Evolutionary conservation across 2,888 invertebrate species (phyloP).

Genomic region (Hemistola chrysoprasaria): DNA sequence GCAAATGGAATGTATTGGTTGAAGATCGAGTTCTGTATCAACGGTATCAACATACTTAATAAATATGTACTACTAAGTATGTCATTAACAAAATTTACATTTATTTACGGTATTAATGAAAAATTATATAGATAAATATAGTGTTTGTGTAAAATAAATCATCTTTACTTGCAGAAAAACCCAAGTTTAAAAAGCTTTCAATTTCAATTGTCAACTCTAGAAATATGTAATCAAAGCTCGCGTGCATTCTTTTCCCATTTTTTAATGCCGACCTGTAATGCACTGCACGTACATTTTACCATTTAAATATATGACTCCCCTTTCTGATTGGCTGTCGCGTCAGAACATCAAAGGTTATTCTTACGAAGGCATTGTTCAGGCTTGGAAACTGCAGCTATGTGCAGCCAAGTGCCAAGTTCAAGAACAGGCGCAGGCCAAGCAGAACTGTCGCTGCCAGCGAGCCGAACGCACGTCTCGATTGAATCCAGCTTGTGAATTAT

Average conservation of each 20-base stretch:
- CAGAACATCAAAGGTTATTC: slow-evolving; percentile 30
- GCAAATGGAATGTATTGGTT: no score
- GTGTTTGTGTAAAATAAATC: no score
- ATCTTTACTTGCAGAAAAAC: no score
- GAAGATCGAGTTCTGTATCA: no score
- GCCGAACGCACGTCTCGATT: slow-evolving; percentile 40
- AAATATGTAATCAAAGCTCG: no score
- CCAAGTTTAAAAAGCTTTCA: no score
- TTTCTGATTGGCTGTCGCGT: slow-evolving; percentile 21
- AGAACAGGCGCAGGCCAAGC: slow-evolving; percentile 54
- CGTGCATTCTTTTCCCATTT: slow-evolving; percentile 6
- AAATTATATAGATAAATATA: no score
- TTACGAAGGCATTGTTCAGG: slow-evolving; percentile 28
- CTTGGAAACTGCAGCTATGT: slow-evolving; percentile 61
- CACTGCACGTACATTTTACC: slow-evolving; percentile 8
- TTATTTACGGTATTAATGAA: no score
- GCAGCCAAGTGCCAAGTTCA: slow-evolving; percentile 74
- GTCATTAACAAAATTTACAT: no score
- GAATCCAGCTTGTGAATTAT: slow-evolving; percentile 33
- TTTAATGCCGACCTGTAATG: slow-evolving; percentile 2
- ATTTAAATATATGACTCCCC: slow-evolving; percentile 21
- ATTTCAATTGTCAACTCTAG: no score
- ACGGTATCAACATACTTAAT: no score
- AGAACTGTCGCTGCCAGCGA: slow-evolving; percentile 64
- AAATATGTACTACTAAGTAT: no score